Conservation (phyloP, 2,888 invertebrate genomes). For the Nomada ruficornis region DNA sequence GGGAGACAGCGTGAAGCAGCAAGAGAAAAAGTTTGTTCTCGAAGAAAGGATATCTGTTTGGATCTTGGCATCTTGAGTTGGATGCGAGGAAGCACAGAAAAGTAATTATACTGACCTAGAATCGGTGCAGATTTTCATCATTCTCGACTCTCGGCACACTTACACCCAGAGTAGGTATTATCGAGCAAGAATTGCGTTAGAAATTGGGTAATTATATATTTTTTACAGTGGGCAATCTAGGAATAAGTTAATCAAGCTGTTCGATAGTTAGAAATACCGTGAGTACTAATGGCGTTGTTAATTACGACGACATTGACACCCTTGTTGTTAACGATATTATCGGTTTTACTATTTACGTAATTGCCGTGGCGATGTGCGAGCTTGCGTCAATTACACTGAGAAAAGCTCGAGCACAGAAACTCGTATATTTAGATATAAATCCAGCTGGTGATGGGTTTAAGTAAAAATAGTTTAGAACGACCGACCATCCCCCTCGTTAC, state of each 20-base stretch:
- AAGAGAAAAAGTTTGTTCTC: not conserved
- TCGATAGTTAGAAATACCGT: not conserved
- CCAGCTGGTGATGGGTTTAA: slow-evolving; percentile 16
- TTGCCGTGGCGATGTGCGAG: slow-evolving; percentile 10
- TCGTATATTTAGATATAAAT: slow-evolving; percentile 35
- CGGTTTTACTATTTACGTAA: slow-evolving; percentile 27
- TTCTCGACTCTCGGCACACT: too few relatives aligned
- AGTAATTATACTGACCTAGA: slow-evolving; percentile 31
- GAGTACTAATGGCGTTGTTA: slow-evolving; percentile 4
- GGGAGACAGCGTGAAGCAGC: too few relatives aligned
- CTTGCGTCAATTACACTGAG: slow-evolving; percentile 23
- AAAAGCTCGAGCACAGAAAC: not conserved
- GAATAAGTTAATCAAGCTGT: not conserved
- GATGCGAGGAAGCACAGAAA: not conserved
- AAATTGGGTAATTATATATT: not conserved
- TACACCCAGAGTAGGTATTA: not conserved
- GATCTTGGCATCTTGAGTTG: not conserved
- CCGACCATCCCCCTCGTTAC: slow-evolving; percentile 20
- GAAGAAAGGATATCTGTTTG: not conserved
- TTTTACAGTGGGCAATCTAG: not conserved
- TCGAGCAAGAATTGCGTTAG: not conserved
- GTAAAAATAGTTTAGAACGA: slow-evolving; percentile 60
- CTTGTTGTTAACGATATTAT: slow-evolving; percentile 2
- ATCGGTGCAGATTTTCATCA: not conserved
- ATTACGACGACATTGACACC: not conserved